Conservation (phyloP, 37 sponge, comb jelly and placozoan species). For the Hexactinellida sp. region DNA sequence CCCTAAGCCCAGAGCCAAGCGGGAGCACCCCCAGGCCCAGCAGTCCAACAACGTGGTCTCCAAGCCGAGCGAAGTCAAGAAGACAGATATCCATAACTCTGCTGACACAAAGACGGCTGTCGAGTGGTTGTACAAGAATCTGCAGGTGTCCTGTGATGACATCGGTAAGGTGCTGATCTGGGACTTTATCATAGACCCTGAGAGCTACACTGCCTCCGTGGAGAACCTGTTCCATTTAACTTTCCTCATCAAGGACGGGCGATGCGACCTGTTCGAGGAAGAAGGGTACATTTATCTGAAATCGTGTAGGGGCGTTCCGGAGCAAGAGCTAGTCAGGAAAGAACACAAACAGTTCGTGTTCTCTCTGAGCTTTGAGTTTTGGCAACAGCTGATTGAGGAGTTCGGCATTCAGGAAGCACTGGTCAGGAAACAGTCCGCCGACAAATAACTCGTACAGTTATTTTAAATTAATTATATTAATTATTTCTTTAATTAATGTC, state of each 20-base stretch:
- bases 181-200: neutral
- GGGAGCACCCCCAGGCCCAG: neutral
- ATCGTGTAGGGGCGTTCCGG: neutral
- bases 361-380: neutral
- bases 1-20: neutral
- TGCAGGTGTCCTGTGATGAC: neutral
- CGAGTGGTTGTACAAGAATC: neutral
- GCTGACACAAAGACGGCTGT: slow-evolving; percentile 14
- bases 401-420: neutral
- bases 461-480: neutral
- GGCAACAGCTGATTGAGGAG: neutral
- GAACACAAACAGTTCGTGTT: neutral
- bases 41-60: neutral
- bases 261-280: neutral
- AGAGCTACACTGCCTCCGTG: neutral
- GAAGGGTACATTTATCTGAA: neutral
- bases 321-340: neutral
- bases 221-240: slow-evolving; percentile 6
- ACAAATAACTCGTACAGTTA: neutral
- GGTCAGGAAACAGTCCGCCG: neutral
- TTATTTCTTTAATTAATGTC: no score
- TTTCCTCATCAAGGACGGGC: neutral
- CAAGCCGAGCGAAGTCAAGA: neutral
- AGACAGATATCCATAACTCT: neutral
- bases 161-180: neutral